These are phyloP conservation scores for Falcaria lacertinaria DNA, from an alignment of 2,888 invertebrate species.

Conservation along the genomic window DNA sequence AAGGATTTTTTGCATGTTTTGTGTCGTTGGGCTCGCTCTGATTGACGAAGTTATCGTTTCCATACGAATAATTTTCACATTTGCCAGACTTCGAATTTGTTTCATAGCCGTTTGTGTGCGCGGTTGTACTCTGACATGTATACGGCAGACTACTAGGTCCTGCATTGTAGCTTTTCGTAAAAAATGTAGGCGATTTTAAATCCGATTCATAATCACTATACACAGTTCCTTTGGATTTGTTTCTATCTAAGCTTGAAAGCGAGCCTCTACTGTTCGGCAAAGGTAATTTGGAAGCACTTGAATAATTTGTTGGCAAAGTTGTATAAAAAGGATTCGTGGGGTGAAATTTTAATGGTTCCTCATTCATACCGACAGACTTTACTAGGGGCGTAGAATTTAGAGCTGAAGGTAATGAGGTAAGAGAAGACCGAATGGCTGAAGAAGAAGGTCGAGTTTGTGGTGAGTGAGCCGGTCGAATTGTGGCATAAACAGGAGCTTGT, in stretches of 20 bases:
- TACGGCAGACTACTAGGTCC: slow-evolving; percentile 48
- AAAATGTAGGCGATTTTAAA: slow-evolving; percentile 49
- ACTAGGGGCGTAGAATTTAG: slow-evolving; percentile 57
- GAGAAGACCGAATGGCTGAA: slow-evolving; percentile 44
- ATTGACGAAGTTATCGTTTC: slow-evolving; percentile 32
- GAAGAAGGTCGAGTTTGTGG: slow-evolving; percentile 44
- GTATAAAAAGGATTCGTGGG: slow-evolving; percentile 75
- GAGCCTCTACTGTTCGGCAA: slow-evolving; percentile 59
- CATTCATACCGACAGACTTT: slow-evolving; percentile 45
- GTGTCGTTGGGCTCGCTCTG: slow-evolving; percentile 40
- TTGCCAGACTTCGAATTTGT: slow-evolving; percentile 26
- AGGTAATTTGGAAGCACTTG: slow-evolving; percentile 67
- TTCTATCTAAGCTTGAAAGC: slow-evolving; percentile 60
- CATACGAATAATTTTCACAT: slow-evolving; percentile 31
- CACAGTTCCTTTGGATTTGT: slow-evolving; percentile 46
- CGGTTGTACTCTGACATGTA: slow-evolving; percentile 30
- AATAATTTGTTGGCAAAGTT: slow-evolving; percentile 63
- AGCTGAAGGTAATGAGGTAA: slow-evolving; percentile 52
- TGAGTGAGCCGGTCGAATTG: slow-evolving; percentile 56
- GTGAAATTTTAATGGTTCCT: slow-evolving; percentile 60
- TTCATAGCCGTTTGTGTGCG: slow-evolving; percentile 41
- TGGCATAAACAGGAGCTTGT: slow-evolving; percentile 70
- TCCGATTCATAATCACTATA: slow-evolving; percentile 41
- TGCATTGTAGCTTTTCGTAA: slow-evolving; percentile 41
- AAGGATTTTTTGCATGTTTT: slow-evolving; percentile 51